A percentile compares a stretch with the other conserved stretches of the same genome.
Evolutionary conservation across 2,888 invertebrate genomes (phyloP).

Genomic region (Oxytorus armatus): DNA sequence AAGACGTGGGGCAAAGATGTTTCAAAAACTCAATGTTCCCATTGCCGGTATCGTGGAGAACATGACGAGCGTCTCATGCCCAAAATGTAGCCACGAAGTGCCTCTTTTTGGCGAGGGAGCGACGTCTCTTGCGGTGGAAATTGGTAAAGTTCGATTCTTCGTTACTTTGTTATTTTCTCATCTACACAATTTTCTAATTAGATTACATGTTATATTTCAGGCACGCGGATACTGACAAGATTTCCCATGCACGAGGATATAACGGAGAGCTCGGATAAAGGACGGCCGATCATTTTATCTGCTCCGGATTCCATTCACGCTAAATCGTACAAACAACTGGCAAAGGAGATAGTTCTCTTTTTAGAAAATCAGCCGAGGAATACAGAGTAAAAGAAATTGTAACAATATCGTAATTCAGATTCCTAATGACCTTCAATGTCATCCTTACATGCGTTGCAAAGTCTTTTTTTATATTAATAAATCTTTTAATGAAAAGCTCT

Average conservation of each 20-base stretch:
- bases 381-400: slow-evolving; percentile 38
- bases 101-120: slow-evolving; percentile 91
- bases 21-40: slow-evolving; percentile 92
- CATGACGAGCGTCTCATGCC: slow-evolving; percentile 93
- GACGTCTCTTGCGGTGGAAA: slow-evolving; percentile 87
- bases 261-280: slow-evolving; percentile 89
- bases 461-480: slow-evolving; percentile 30
- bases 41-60: slow-evolving; percentile 96
- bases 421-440: not conserved
- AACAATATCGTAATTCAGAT: slow-evolving; percentile 3
- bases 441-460: slow-evolving; percentile 1
- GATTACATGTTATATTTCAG: slow-evolving; percentile 75
- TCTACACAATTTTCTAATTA: not conserved
- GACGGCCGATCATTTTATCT: slow-evolving; percentile 90
- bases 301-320: slow-evolving; percentile 86
- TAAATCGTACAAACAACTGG: slow-evolving; percentile 79
- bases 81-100: slow-evolving; percentile 90
- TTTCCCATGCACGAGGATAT: slow-evolving; percentile 91
- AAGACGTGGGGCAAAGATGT: slow-evolving; percentile 94
- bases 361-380: slow-evolving; percentile 73
- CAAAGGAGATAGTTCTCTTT: slow-evolving; percentile 75
- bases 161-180: not conserved
- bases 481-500: slow-evolving; percentile 22
- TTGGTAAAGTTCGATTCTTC: slow-evolving; percentile 84
- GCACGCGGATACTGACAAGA: slow-evolving; percentile 88